Percentiles rank a stretch among this genome's conserved stretches.
phyloP scores from a whole-genome alignment of 1,140 invertebrate species.

The Saccostrea cuccullata region DNA sequence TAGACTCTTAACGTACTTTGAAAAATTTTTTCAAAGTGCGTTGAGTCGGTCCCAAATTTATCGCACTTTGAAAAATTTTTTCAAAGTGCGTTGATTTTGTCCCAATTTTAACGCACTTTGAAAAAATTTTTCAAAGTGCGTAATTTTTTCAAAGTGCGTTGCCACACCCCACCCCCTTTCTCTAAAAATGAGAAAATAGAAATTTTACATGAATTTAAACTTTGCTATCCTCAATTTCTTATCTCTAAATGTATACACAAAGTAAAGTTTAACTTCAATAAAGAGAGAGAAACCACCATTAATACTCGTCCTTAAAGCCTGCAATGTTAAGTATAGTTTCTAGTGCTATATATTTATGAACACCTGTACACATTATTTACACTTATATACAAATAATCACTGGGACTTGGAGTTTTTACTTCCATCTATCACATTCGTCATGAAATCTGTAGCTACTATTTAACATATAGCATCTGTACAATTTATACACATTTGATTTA shows the following conservation, averaged over 20 bases:
- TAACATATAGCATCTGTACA: not conserved
- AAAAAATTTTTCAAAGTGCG: too few relatives aligned
- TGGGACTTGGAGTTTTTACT: slow-evolving; percentile 26
- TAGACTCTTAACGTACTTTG: too few relatives aligned
- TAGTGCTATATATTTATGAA: not conserved
- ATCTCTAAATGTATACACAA: too few relatives aligned
- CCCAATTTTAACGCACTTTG: too few relatives aligned
- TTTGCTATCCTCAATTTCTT: too few relatives aligned
- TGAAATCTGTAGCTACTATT: slow-evolving; percentile 34
- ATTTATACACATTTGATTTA: not conserved
- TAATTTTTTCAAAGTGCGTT: too few relatives aligned
- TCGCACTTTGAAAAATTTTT: too few relatives aligned
- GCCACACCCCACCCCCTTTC: too few relatives aligned
- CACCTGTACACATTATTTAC: slow-evolving; percentile 29
- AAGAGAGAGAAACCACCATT: not conserved
- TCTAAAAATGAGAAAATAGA: not conserved
- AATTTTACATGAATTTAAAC: not conserved
- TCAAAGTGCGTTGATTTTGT: too few relatives aligned
- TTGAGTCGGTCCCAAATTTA: too few relatives aligned
- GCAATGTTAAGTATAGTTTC: slow-evolving; percentile 13
- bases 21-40: too few relatives aligned
- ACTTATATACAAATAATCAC: slow-evolving; percentile 26
- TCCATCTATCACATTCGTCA: slow-evolving; percentile 27
- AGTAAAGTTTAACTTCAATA: too few relatives aligned
- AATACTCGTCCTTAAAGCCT: slow-evolving; percentile 7